Percentiles rank a stretch among this genome's conserved stretches.
phyloP scores from a whole-genome alignment of 1,140 invertebrate genomes.

The Berghia stephanieae region DNA sequence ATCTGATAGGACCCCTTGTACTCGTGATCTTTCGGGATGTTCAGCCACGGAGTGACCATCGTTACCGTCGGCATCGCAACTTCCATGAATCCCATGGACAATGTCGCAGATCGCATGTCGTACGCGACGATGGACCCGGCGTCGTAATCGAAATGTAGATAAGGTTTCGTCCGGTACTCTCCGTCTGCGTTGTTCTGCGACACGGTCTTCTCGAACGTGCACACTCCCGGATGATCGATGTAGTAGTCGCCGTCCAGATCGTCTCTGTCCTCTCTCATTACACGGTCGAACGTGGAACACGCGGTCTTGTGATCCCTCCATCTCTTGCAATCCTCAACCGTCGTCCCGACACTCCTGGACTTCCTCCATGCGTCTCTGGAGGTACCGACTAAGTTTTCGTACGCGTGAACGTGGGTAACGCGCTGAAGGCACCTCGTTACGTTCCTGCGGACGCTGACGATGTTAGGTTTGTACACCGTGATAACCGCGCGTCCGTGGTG shows the following conservation, averaged over 20 bases:
- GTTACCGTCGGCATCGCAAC: constrained; percentile 10
- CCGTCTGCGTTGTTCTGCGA: neutral
- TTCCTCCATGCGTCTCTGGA: constrained; percentile 14
- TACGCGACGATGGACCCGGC: neutral
- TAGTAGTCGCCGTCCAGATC: neutral
- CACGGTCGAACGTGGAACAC: neutral
- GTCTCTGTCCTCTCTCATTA: neutral
- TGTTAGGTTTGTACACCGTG: constrained; percentile 23
- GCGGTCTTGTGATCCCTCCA: neutral
- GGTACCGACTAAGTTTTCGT: constrained; percentile 21
- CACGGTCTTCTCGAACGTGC: neutral
- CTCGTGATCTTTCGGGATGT: neutral
- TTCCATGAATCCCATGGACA: constrained; percentile 13
- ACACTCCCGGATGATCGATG: neutral
- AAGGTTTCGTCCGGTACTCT: neutral
- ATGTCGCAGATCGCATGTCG: neutral
- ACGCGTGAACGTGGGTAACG: constrained; percentile 16
- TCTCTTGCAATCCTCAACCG: neutral
- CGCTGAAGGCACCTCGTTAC: constrained; percentile 13
- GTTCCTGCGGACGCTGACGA: constrained; percentile 19
- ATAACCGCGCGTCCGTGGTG: constrained; percentile 16
- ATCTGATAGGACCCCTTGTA: constrained; percentile 3
- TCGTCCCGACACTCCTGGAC: neutral
- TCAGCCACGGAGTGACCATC: constrained; percentile 12
- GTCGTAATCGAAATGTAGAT: neutral